Base-by-base conservation (phyloP, 2,888 invertebrate species). In the Andrena bicolor region DNA sequence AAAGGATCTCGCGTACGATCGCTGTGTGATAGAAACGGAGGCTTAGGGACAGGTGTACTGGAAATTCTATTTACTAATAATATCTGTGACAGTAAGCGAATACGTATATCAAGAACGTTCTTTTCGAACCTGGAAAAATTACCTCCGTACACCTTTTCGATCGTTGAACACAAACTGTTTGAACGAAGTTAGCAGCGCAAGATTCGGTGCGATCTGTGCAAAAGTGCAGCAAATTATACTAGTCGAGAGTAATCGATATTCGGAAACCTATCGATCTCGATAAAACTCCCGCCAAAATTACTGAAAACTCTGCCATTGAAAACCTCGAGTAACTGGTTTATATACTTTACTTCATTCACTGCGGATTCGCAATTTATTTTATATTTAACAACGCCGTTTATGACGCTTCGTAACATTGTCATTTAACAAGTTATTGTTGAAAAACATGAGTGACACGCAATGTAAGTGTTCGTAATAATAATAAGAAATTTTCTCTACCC, bases 281-380 rank as follows among this genome's bases (percentile, higher is more conserved):
- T 23, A 60, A 32, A 78, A 76, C 26, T 87, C 88, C 86, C 88
- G 87, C 88, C 80, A 79, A 79, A 80, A 80, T 30, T 13, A 53
- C 30, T 35, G 30, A 64, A 61, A 61, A n/a, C 4, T 26, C 20
- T 76, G n/a, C 70, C 56, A 70, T 48, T 41, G 0, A 41, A 73
- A 77, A 35, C 32, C 16, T 48, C 0, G 2, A 6, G n/a, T n/a
- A 23, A 26, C 58, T 32, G 16, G n/a, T 48, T 64, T n/a, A n/a
- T n/a, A n/a, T 60, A 10, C 2, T 1, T 5, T 20, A 3, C 7
- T n/a, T 23, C 20, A 10, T 26, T 20, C 49, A 30, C 2, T 7
- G 53, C 56, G 1, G 28, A 60, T 35, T 8, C 20, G 10, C 10
- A 3, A 7, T 32, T 32, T 51, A n/a, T 16, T 23, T 51, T 23